These are phyloP conservation scores for Pollenia griseotomentosa DNA, from an alignment of 2,888 invertebrate genomes.

Conservation along the genomic window DNA sequence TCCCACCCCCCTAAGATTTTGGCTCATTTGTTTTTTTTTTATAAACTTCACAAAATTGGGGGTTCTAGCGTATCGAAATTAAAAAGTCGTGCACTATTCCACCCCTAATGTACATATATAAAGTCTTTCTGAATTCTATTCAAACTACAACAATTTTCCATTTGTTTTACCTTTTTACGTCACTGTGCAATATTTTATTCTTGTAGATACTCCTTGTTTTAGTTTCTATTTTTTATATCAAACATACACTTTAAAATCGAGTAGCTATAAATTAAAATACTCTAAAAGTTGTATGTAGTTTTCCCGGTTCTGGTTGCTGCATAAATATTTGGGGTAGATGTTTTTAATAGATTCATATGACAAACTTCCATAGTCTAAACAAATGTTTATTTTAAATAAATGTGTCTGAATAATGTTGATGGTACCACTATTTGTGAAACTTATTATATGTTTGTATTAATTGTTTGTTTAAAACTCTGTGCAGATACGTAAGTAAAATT, in stretches of 20 bases:
- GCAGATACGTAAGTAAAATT: background rate
- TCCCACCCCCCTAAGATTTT: too few species aligned
- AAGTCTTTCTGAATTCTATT: too few species aligned
- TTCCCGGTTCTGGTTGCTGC: slow-evolving; percentile 19
- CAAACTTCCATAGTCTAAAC: background rate
- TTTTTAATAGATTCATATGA: slow-evolving; percentile 58
- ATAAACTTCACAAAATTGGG: too few species aligned
- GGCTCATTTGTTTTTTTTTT: too few species aligned
- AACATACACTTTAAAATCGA: background rate
- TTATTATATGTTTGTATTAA: background rate
- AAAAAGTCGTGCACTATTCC: too few species aligned
- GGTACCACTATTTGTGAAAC: background rate
- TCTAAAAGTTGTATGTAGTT: slow-evolving; percentile 11
- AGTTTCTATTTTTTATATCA: background rate
- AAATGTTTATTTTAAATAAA: slow-evolving; percentile 33
- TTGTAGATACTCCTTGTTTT: background rate
- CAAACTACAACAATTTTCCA: background rate
- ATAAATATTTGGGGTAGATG: slow-evolving; percentile 58
- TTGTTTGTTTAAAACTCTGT: slow-evolving; percentile 5
- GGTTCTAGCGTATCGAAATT: too few species aligned
- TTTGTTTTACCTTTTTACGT: slow-evolving; percentile 28
- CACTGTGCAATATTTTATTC: slow-evolving; percentile 7
- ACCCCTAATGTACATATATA: too few species aligned
- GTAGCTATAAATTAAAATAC: slow-evolving; percentile 4
- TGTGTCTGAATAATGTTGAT: slow-evolving; percentile 5